Conservation (phyloP, 1,140 invertebrate genomes). For the Mya arenaria region DNA sequence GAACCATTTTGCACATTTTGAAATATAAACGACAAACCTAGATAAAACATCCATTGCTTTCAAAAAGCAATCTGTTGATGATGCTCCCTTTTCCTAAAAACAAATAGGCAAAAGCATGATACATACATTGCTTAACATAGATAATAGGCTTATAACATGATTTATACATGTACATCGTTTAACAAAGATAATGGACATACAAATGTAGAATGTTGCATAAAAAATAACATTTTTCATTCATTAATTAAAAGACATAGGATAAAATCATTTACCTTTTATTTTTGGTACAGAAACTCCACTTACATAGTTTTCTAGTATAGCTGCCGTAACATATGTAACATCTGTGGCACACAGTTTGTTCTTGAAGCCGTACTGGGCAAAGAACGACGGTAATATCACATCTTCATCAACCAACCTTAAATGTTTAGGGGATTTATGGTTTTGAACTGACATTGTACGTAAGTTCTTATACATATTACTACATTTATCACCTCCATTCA, state of each 20-base stretch:
- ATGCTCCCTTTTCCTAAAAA: slow-evolving; percentile 82
- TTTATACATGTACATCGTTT: too few species aligned
- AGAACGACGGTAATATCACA: slow-evolving; percentile 86
- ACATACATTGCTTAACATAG: too few species aligned
- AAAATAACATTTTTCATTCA: background rate
- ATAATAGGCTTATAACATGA: too few species aligned
- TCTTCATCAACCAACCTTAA: slow-evolving; percentile 84
- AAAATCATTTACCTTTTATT: background rate
- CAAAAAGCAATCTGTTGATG: slow-evolving; percentile 87
- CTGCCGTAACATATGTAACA: slow-evolving; percentile 90
- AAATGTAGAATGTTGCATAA: background rate
- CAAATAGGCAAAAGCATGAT: too few species aligned
- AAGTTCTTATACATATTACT: too few species aligned
- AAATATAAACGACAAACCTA: slow-evolving; percentile 73
- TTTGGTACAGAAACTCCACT: too few species aligned
- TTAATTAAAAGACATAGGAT: background rate
- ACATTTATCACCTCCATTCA: too few species aligned
- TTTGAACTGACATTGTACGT: too few species aligned
- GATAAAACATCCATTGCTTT: slow-evolving; percentile 88
- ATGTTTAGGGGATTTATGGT: background rate
- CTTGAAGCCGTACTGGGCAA: slow-evolving; percentile 90
- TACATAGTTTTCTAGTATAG: slow-evolving; percentile 90
- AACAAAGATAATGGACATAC: background rate
- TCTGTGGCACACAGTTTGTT: slow-evolving; percentile 92
- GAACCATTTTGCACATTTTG: too few species aligned